These are phyloP conservation scores for Nephila pilipes DNA, from an alignment of 1,140 invertebrate genomes.

Conservation along the genomic window DNA sequence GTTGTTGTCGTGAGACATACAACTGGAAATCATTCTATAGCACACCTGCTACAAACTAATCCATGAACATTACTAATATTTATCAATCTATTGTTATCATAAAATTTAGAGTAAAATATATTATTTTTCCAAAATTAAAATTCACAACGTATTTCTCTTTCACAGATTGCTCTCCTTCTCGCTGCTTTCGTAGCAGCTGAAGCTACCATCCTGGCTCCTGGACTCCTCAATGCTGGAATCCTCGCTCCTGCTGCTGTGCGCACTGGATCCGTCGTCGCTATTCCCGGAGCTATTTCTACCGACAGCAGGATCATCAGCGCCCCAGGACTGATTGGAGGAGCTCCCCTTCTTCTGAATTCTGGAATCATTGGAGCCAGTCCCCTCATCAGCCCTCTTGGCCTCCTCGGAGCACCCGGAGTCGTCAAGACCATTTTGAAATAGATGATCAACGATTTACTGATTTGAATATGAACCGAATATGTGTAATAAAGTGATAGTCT, in stretches of 20 bases:
- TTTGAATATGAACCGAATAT: no score
- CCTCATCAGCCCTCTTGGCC: background rate
- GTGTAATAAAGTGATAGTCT: no score
- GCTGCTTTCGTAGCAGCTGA: background rate
- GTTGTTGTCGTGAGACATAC: no score
- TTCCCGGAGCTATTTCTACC: conserved; percentile 41
- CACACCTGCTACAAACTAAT: no score
- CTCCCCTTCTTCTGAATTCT: background rate
- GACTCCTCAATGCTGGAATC: conserved; percentile 14
- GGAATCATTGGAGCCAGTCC: background rate
- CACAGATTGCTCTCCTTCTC: conserved; percentile 6
- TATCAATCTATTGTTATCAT: no score
- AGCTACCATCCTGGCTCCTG: background rate
- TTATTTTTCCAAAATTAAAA: no score
- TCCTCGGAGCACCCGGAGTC: conserved; percentile 7
- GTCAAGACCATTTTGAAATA: conserved; percentile 17
- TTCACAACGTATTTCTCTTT: background rate
- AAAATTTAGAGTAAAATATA: no score
- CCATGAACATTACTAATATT: no score
- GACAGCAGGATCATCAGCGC: conserved; percentile 53
- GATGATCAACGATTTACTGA: no score
- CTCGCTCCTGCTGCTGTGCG: background rate
- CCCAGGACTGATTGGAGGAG: background rate
- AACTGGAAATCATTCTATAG: no score
- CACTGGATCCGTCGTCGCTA: conserved; percentile 25